Conservation (phyloP, 2,888 invertebrate species). For the Ennomos fuscantarius region DNA sequence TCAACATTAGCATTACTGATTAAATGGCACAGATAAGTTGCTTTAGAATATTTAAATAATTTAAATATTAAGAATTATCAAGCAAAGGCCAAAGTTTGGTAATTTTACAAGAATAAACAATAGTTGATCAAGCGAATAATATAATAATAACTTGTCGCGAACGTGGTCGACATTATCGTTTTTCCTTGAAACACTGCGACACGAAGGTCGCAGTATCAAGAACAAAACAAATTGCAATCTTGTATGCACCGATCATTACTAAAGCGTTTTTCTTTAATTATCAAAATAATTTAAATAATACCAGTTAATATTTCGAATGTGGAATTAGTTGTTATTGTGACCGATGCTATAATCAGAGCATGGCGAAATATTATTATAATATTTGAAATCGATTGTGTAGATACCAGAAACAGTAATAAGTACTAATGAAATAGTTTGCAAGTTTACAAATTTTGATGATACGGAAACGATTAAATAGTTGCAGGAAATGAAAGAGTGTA, state of each 20-base stretch:
- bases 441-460: background rate
- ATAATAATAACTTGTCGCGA: slow-evolving; percentile 22
- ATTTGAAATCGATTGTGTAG: slow-evolving; percentile 20
- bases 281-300: slow-evolving; percentile 10
- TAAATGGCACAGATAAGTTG: no score
- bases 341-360: slow-evolving; percentile 30
- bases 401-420: slow-evolving; percentile 11
- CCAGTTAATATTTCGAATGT: slow-evolving; percentile 8
- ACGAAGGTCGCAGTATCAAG: slow-evolving; percentile 34
- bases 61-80: no score
- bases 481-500: slow-evolving; percentile 20
- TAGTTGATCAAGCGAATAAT: slow-evolving; percentile 22
- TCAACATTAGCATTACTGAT: no score
- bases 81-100: slow-evolving; percentile 1
- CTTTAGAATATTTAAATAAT: no score
- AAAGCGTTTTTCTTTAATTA: slow-evolving; percentile 23
- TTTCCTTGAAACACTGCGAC: slow-evolving; percentile 36
- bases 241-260: slow-evolving; percentile 28
- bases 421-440: slow-evolving; percentile 9
- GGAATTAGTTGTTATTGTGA: slow-evolving; percentile 22
- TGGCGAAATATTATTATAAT: slow-evolving; percentile 15
- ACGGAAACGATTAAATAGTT: slow-evolving; percentile 9
- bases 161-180: slow-evolving; percentile 26
- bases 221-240: slow-evolving; percentile 36
- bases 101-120: slow-evolving; percentile 13